Evolutionary conservation across 2,113 vertebrate species (phyloP).

Genomic region (Acrocephalus kingi): DNA sequence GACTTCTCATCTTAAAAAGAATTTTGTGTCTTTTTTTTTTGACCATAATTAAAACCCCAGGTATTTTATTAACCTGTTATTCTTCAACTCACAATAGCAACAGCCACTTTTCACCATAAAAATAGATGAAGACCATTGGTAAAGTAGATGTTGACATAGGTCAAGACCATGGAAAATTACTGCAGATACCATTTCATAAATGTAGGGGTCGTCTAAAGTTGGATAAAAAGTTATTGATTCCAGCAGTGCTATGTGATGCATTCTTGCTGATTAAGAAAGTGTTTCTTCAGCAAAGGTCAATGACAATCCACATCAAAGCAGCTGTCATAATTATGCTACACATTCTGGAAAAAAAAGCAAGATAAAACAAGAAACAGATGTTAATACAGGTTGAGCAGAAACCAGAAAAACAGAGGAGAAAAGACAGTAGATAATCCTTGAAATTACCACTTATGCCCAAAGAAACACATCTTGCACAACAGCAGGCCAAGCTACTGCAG

Average conservation of each 20-base stretch:
- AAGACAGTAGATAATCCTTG: not conserved
- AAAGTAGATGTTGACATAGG: constrained; percentile 1
- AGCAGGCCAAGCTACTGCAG: not conserved
- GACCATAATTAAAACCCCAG: not conserved
- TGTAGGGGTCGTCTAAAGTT: not conserved
- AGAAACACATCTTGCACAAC: not conserved
- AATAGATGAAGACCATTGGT: not conserved
- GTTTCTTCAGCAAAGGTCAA: not conserved
- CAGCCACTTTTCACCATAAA: not conserved
- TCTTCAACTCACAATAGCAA: not conserved
- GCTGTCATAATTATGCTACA: not conserved
- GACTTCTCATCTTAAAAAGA: not conserved
- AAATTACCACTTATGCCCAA: not conserved
- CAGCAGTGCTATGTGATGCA: not conserved
- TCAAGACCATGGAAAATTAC: not conserved
- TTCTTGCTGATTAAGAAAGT: not conserved
- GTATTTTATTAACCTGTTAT: not conserved
- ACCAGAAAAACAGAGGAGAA: not conserved
- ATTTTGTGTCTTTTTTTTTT: not conserved
- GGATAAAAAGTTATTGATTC: not conserved
- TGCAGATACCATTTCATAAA: constrained; percentile 7
- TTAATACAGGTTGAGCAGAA: not conserved
- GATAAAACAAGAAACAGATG: not conserved
- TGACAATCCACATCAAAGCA: constrained; percentile 21
- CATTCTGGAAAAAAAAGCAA: not conserved